phyloP scores from a whole-genome alignment of 53 echinoderm and acorn worm genomes.

The Holothuria scabra region DNA sequence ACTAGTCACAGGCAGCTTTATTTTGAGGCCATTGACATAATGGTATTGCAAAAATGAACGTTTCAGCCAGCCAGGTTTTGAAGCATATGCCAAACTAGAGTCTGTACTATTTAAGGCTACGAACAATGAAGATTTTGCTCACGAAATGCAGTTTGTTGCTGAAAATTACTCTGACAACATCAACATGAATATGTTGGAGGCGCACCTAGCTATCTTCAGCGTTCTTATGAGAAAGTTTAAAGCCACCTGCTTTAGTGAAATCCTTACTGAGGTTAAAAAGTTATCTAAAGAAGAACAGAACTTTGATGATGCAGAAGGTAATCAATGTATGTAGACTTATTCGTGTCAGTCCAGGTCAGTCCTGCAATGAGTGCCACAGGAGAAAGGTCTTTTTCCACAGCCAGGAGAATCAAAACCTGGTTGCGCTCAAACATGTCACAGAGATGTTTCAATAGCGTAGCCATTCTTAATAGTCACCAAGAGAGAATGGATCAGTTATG shows the following conservation, averaged over 20 bases:
- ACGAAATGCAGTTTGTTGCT: slow-evolving; percentile 23
- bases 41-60: slow-evolving; percentile 32
- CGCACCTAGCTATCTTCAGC: slow-evolving; percentile 25
- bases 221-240: neutral
- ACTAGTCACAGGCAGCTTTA: slow-evolving; percentile 14
- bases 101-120: slow-evolving; percentile 28
- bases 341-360: slow-evolving; percentile 24
- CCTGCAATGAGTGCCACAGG: slow-evolving; percentile 25
- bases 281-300: slow-evolving; percentile 9
- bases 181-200: slow-evolving; percentile 29
- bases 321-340: slow-evolving; percentile 23
- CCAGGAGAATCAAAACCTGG: slow-evolving; percentile 21
- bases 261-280: slow-evolving; percentile 11
- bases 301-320: slow-evolving; percentile 25
- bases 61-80: slow-evolving; percentile 25
- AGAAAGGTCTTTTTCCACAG: slow-evolving; percentile 28
- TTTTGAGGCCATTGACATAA: slow-evolving; percentile 34
- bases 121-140: slow-evolving; percentile 19
- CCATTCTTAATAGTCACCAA: slow-evolving; percentile 1
- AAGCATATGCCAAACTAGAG: slow-evolving; percentile 24
- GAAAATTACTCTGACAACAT: slow-evolving; percentile 4
- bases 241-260: slow-evolving; percentile 28
- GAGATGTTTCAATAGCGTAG: slow-evolving; percentile 19
- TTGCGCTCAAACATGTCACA: slow-evolving; percentile 26
- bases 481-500: neutral